A percentile compares a stretch with the other conserved stretches of the same genome.
These are phyloP conservation scores for Lymantria dispar DNA, from an alignment of 2,888 invertebrate genomes.

Conservation along the genomic window DNA sequence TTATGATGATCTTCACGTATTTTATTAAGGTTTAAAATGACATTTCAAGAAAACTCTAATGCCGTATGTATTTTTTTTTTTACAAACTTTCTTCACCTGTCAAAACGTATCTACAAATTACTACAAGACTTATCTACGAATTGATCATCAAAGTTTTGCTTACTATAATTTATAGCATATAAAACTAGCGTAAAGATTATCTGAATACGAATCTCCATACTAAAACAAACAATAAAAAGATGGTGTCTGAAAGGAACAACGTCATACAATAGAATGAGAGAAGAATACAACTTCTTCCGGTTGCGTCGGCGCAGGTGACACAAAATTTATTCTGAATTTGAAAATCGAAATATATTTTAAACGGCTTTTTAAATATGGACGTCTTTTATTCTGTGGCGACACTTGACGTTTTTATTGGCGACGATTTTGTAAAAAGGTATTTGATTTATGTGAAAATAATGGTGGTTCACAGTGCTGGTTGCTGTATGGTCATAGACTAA, in stretches of 20 bases:
- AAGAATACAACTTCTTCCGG: slow-evolving; percentile 67
- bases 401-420: slow-evolving; percentile 81
- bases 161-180: slow-evolving; percentile 73
- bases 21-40: no score
- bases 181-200: slow-evolving; percentile 76
- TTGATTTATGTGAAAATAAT: slow-evolving; percentile 78
- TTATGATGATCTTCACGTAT: no score
- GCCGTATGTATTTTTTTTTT: slow-evolving; percentile 17
- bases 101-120: slow-evolving; percentile 66
- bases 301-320: slow-evolving; percentile 78
- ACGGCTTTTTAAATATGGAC: slow-evolving; percentile 81
- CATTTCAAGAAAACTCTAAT: not conserved
- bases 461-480: slow-evolving; percentile 40
- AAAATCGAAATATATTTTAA: slow-evolving; percentile 80
- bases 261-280: slow-evolving; percentile 43
- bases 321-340: slow-evolving; percentile 81
- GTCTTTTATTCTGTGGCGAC: slow-evolving; percentile 72
- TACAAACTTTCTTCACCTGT: slow-evolving; percentile 58
- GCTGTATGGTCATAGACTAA: slow-evolving; percentile 37
- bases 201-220: slow-evolving; percentile 67
- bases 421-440: slow-evolving; percentile 64
- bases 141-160: slow-evolving; percentile 59
- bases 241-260: slow-evolving; percentile 38
- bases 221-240: slow-evolving; percentile 71
- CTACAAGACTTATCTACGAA: slow-evolving; percentile 56